Conservation (phyloP, 2,888 invertebrate genomes). For the Drosophila kokeensis region DNA sequence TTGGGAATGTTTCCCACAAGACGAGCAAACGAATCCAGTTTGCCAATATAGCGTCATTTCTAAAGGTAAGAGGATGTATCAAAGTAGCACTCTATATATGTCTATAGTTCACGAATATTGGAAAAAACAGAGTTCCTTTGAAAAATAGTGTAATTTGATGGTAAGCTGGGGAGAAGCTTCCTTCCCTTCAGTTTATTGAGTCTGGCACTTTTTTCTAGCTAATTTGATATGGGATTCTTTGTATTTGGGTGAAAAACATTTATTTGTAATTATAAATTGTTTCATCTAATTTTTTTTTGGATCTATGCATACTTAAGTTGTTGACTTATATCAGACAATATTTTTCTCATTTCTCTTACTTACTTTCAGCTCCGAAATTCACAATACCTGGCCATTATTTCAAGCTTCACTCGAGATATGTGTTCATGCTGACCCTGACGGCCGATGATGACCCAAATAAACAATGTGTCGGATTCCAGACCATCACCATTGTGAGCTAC, state of each 20-base stretch:
- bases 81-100: neutral
- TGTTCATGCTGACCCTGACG: slow-evolving; percentile 32
- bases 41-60: slow-evolving; percentile 27
- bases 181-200: too few relatives aligned
- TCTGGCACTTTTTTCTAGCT: too few relatives aligned
- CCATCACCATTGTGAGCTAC: slow-evolving; percentile 10
- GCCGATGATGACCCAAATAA: slow-evolving; percentile 42
- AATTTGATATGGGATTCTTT: too few relatives aligned
- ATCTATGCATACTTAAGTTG: neutral
- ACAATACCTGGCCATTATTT: slow-evolving; percentile 9
- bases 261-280: neutral
- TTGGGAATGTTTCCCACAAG: slow-evolving; percentile 43
- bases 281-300: too few relatives aligned
- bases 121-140: too few relatives aligned
- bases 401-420: slow-evolving; percentile 11
- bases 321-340: neutral
- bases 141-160: too few relatives aligned
- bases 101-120: neutral
- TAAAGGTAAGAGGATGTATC: slow-evolving; percentile 20
- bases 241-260: too few relatives aligned
- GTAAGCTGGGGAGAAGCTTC: too few relatives aligned
- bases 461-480: slow-evolving; percentile 8
- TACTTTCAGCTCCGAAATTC: slow-evolving; percentile 24
- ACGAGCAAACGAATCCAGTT: slow-evolving; percentile 19
- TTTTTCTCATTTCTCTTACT: neutral